Evolutionary conservation across 1,140 invertebrate species (phyloP).

Genomic region (Eciton burchellii): DNA sequence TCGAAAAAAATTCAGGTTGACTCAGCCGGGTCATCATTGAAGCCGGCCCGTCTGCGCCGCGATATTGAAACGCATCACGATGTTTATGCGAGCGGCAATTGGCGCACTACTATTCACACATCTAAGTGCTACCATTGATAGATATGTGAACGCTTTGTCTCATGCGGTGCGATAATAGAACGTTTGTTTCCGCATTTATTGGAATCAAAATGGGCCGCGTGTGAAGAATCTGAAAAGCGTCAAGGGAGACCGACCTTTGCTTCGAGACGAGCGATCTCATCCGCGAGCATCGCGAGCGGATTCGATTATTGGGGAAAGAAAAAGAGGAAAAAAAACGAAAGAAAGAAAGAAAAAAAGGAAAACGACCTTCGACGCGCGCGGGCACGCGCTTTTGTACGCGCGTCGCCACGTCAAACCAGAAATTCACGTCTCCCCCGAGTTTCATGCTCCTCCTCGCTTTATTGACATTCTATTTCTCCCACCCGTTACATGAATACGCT

Average conservation of each 20-base stretch:
- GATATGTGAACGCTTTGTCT: neutral
- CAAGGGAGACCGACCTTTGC: neutral
- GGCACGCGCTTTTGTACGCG: neutral
- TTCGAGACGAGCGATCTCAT: no score
- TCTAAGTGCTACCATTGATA: neutral
- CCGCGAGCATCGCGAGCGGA: no score
- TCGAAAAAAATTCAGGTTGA: constrained; percentile 54
- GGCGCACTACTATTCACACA: neutral
- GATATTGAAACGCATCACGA: constrained; percentile 36
- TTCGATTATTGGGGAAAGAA: no score
- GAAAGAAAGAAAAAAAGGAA: neutral
- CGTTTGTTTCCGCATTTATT: neutral
- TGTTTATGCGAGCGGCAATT: neutral
- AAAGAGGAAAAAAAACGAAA: no score
- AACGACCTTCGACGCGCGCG: neutral
- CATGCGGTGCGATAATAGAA: neutral
- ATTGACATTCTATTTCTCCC: constrained; percentile 70
- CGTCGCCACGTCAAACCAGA: constrained; percentile 31
- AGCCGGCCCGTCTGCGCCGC: constrained; percentile 31
- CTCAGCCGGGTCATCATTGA: constrained; percentile 30
- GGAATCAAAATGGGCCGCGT: no score
- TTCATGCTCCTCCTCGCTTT: constrained; percentile 63
- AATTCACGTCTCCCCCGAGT: constrained; percentile 51
- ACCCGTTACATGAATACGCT: constrained; percentile 60
- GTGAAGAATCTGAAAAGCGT: neutral